Conservation (phyloP, 2,797 vertebrate genomes). For the Gephyroberyx darwinii region DNA sequence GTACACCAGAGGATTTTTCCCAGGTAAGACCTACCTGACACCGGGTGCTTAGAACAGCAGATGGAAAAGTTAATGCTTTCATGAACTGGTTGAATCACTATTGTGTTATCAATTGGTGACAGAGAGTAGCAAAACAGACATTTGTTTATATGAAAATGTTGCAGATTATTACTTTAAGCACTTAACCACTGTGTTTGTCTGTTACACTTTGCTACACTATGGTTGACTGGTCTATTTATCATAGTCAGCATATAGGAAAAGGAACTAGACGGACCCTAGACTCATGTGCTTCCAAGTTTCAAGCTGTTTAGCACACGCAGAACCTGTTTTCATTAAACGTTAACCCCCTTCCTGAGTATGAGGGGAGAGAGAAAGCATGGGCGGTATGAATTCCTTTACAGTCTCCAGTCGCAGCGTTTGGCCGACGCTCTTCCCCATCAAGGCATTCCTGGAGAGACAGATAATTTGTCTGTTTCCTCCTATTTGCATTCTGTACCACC, state of each 20-base stretch:
- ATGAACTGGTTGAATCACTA: neutral
- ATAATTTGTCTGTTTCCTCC: conserved; percentile 77
- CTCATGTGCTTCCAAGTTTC: conserved; percentile 11
- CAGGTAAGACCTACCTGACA: too few species aligned
- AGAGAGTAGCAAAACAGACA: neutral
- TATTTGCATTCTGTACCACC: conserved; percentile 62
- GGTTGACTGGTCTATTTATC: conserved; percentile 35
- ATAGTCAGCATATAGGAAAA: conserved; percentile 23
- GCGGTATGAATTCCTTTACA: conserved; percentile 55
- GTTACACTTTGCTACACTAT: neutral
- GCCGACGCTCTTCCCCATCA: conserved; percentile 63
- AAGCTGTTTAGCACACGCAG: conserved; percentile 9
- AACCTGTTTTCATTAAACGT: conserved; percentile 58
- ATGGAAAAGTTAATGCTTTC: neutral
- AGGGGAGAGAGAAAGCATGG: conserved; percentile 47
- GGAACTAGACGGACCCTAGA: neutral
- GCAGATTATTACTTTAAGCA: conserved; percentile 35
- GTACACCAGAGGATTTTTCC: too few species aligned
- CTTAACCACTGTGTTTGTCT: conserved; percentile 17
- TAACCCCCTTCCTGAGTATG: conserved; percentile 26
- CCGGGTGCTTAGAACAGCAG: neutral
- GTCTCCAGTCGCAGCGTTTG: conserved; percentile 67
- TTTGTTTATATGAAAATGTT: conserved; percentile 49
- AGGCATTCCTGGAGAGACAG: conserved; percentile 72
- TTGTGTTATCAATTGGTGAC: too few species aligned